Conservation (phyloP, 2,888 invertebrate genomes). For the Parapristionchus giblindavisi region DNA sequence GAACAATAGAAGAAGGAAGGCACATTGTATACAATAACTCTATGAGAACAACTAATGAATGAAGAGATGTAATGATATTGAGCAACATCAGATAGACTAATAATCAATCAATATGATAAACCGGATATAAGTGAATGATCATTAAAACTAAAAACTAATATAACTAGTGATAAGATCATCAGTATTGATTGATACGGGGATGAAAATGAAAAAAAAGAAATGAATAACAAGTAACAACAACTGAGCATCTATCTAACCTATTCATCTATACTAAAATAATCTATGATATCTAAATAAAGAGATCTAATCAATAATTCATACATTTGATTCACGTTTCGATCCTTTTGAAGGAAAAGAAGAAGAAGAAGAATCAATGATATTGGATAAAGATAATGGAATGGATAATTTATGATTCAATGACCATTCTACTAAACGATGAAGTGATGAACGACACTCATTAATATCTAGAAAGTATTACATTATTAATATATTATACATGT, state of each 20-base stretch:
- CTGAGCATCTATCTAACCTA: conserved; percentile 16
- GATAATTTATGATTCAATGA: not conserved
- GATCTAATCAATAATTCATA: conserved; percentile 15
- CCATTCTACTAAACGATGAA: not conserved
- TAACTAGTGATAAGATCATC: not conserved
- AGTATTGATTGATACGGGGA: conserved; percentile 6
- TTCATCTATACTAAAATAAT: not conserved
- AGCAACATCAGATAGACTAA: too few species aligned
- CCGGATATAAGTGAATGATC: not conserved
- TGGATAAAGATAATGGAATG: not conserved
- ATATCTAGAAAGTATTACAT: too few species aligned
- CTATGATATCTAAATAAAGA: not conserved
- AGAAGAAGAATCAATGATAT: not conserved
- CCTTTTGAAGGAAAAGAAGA: not conserved
- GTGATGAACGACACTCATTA: not conserved
- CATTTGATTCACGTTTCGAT: conserved; percentile 11
- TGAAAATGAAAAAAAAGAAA: too few species aligned
- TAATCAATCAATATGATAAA: too few species aligned
- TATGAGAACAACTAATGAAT: not conserved
- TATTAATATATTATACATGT: too few species aligned
- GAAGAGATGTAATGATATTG: not conserved
- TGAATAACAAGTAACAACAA: conserved; percentile 28
- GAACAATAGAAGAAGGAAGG: too few species aligned
- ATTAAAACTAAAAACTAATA: not conserved
- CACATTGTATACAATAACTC: too few species aligned